Percentiles rank a stretch among this genome's conserved stretches.
Evolutionary conservation across 92 coral and sea anemone genomes (phyloP).

Genomic region (Parazoanthus darwini): DNA sequence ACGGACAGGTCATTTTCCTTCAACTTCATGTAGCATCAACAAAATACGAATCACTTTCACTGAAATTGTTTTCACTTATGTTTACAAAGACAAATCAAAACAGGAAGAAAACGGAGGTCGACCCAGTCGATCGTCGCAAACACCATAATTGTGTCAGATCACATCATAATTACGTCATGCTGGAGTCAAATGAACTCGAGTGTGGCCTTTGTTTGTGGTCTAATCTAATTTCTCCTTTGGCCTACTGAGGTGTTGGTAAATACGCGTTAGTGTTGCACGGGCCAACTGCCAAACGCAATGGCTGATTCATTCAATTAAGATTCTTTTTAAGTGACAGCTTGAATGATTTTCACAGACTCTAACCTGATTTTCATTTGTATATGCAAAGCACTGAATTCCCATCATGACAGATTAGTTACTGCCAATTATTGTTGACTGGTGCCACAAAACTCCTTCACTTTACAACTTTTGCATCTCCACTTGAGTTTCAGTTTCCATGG

Average conservation of each 20-base stretch:
- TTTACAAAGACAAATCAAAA: slow-evolving; percentile 10
- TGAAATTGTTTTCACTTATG: not conserved
- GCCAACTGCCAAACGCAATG: not conserved
- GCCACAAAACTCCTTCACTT: too few species aligned
- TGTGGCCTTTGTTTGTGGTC: not conserved
- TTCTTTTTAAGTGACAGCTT: not conserved
- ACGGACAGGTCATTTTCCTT: not conserved
- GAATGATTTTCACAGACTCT: not conserved
- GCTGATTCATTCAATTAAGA: too few species aligned
- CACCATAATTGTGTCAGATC: slow-evolving; percentile 4
- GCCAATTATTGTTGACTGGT: too few species aligned
- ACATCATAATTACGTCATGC: slow-evolving; percentile 12
- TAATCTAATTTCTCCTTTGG: not conserved
- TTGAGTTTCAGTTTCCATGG: too few species aligned
- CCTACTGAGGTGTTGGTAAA: not conserved
- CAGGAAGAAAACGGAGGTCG: slow-evolving; percentile 1
- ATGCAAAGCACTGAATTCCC: not conserved
- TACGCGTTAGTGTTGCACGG: not conserved
- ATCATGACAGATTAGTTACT: too few species aligned
- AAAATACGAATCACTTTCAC: not conserved
- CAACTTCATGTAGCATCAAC: not conserved
- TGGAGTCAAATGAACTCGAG: not conserved
- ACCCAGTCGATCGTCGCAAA: not conserved
- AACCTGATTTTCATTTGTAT: not conserved
- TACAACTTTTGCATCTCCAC: too few species aligned